Base-by-base conservation (phyloP, 2,113 vertebrate genomes). In the Rattus rattus region DNA sequence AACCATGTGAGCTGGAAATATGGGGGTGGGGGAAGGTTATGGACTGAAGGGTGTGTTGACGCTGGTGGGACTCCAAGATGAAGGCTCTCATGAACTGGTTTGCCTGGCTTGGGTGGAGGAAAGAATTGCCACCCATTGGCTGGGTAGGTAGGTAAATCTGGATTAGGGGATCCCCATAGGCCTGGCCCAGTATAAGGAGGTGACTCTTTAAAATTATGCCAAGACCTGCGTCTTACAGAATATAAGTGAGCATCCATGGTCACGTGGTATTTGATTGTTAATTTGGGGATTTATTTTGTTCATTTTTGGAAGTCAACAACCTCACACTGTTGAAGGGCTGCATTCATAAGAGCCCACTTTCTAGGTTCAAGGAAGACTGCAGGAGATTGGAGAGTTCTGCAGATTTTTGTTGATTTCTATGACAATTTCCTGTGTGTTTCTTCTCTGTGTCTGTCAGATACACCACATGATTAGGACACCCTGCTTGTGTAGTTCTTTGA, bases 221-320 rank as follows among this genome's bases (percentile, higher is more conserved):
- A 75, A 85, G 70, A 72, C 95, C 95, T 93, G 80, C 54, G 93
- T 94, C 84, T 85, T 88, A 65, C 70, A 90, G 56, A 88, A 72
- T 61, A 47, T 54, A 96, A 54, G n/a, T 93, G 54, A 84, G 36
- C 56, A 65, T 93, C 65, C 73, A 52, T 90, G n/a, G 49, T 86
- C 65, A 93, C 14, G 65, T 75, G 43, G 83, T 90, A 19, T 7
- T 80, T 81, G n/a, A 33, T 63, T 87, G 90, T 91, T 89, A 49
- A 61, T 77, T 36, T 54, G 54, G 47, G 94, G n/a, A 85, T 91
- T 72, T 97, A n/a, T 81, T 94, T 70, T 95, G 16, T 56, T 95
- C 33, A 54, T 83, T 93, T 43, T 91, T 77, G 83, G 73, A 65
- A 91, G 43, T 7, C 73, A 85, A 4, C 0, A 13, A 30, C 65